phyloP scores from a whole-genome alignment of 2,797 vertebrate species.

The Simalia tracyae region DNA sequence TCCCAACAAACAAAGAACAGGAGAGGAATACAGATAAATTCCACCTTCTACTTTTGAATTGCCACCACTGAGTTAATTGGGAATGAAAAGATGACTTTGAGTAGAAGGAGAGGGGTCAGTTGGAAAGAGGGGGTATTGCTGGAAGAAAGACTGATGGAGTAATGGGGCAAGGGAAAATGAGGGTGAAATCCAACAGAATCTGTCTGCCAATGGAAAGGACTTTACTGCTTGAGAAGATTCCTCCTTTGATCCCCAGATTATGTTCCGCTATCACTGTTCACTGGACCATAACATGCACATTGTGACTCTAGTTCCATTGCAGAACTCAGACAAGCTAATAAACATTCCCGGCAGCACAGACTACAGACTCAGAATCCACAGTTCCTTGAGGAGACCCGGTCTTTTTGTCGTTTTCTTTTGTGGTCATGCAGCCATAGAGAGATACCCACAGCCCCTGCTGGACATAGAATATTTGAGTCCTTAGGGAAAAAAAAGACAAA shows the following conservation, averaged over 20 bases:
- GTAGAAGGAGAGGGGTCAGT: neutral
- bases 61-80: neutral
- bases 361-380: neutral
- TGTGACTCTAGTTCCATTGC: neutral
- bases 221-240: too few relatives aligned
- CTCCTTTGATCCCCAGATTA: neutral
- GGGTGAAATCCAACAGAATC: neutral
- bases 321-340: neutral
- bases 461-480: neutral
- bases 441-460: neutral
- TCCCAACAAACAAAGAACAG: neutral
- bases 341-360: neutral
- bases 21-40: neutral
- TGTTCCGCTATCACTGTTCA: neutral
- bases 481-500: neutral
- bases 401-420: neutral
- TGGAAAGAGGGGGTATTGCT: neutral
- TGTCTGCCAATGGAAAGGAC: neutral
- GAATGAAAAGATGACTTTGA: neutral
- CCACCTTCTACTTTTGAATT: neutral
- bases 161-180: neutral
- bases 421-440: neutral
- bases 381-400: neutral
- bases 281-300: neutral
- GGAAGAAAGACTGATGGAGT: neutral